Base-by-base conservation (phyloP, 1,140 invertebrate genomes). In the Brachionus asplanchnoidis region DNA sequence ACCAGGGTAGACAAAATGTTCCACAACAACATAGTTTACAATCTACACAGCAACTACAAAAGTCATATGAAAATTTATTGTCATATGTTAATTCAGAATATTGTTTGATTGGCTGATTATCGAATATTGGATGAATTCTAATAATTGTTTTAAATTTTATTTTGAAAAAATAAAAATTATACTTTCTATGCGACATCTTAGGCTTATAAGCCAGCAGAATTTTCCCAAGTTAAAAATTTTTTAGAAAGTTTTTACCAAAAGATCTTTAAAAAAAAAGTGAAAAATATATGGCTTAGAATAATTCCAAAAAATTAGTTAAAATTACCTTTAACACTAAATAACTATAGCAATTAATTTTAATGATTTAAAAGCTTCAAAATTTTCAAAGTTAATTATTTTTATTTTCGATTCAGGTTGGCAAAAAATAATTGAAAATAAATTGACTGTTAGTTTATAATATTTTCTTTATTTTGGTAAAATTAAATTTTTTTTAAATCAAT, bases 1-100 rank as follows among this genome's bases (percentile, higher is more conserved):
- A 82, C 79, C 79, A 82, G 12, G 79, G 79, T 1, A 82, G 36
- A 20, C 79, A 82, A 65, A 82, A 82, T 14, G 79, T 82, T 20
- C 53, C 79, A 32, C 50, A 82, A 14, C 79, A 82, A 32, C 79
- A 82, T 23, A 65, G 36, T 60, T 42, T 68, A 40, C 53, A 42
- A 36, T 82, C 65, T 2, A 44, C 53, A 68, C 79, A 82, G 40
- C 79, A 82, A 44, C 65, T 68, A 26, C 79, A 82, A 60, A 82
- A 82, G 26, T 46, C 53, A 46, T 82, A 65, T 6, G 79, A 53
- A 46, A 82, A 82, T 26, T 44, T 36, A 32, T 82, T 46, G 36
- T 82, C 53, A 66, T 82, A 65, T n/a, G 79, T 40, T 40, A 82
- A 65, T 12, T 82, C 53, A 44, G 79, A 82, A 26, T 65, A 26